phyloP scores from a whole-genome alignment of 64 coral and sea anemone species.

The Cladopsammia gracilis region DNA sequence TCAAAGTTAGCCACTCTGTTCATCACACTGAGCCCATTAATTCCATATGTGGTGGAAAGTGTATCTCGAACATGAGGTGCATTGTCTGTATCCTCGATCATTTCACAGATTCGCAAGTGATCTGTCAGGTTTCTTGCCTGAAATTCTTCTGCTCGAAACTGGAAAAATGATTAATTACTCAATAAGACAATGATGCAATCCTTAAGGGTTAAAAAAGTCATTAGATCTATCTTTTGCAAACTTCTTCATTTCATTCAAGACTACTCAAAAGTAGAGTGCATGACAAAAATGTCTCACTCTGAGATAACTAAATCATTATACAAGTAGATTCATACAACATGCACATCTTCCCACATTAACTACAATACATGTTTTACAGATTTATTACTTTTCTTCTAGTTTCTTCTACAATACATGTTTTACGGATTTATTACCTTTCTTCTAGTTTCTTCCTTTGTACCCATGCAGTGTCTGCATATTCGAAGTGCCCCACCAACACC shows the following conservation, averaged over 20 bases:
- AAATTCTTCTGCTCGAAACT: slow-evolving; percentile 54
- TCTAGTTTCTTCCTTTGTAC: slow-evolving; percentile 36
- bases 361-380: neutral
- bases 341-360: neutral
- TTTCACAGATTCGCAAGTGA: slow-evolving; percentile 37
- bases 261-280: neutral
- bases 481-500: slow-evolving; percentile 33
- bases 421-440: neutral
- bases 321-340: too few relatives aligned
- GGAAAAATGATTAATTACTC: neutral
- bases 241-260: neutral
- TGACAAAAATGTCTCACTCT: neutral
- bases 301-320: neutral
- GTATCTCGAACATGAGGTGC: slow-evolving; percentile 24
- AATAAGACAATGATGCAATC: neutral
- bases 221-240: neutral
- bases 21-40: slow-evolving; percentile 51
- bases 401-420: too few relatives aligned
- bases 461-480: slow-evolving; percentile 49
- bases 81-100: slow-evolving; percentile 49
- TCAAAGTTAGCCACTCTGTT: slow-evolving; percentile 44
- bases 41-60: slow-evolving; percentile 56
- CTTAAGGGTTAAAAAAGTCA: neutral
- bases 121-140: slow-evolving; percentile 17
- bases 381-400: too few relatives aligned